These are phyloP conservation scores for Coelinius sp. DNA, from an alignment of 2,888 invertebrate species.

Conservation along the genomic window DNA sequence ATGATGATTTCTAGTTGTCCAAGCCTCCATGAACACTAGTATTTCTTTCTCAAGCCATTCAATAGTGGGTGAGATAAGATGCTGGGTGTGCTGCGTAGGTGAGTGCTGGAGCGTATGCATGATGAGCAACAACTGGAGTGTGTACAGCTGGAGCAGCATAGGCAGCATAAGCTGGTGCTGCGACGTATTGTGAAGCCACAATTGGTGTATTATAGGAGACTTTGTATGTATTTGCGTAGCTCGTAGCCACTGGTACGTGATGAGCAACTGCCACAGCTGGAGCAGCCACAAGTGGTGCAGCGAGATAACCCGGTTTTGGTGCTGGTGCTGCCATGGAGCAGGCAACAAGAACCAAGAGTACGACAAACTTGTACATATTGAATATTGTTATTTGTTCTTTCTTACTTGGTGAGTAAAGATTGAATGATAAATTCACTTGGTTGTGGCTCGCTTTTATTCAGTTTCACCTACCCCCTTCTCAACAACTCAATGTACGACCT, in stretches of 20 bases:
- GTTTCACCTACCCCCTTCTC: slow-evolving; percentile 50
- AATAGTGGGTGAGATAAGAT: slow-evolving; percentile 40
- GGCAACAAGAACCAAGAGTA: slow-evolving; percentile 60
- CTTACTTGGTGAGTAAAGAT: slow-evolving; percentile 46
- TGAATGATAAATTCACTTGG: slow-evolving; percentile 50
- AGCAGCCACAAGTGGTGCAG: slow-evolving; percentile 59
- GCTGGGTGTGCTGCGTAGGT: slow-evolving; percentile 46
- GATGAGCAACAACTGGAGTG: slow-evolving; percentile 55
- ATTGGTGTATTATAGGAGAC: slow-evolving; percentile 64
- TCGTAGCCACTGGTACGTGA: slow-evolving; percentile 76
- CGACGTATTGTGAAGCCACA: slow-evolving; percentile 41
- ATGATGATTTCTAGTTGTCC: neutral
- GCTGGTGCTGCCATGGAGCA: slow-evolving; percentile 70
- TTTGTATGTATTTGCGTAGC: slow-evolving; percentile 78
- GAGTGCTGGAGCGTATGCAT: slow-evolving; percentile 53
- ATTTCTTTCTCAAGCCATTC: neutral
- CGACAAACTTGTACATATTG: slow-evolving; percentile 61
- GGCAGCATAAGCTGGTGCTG: slow-evolving; percentile 59
- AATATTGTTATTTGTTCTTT: slow-evolving; percentile 25
- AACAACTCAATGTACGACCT: slow-evolving; percentile 2
- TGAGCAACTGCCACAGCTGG: slow-evolving; percentile 58
- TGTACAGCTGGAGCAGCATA: slow-evolving; percentile 46
- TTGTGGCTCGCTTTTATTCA: slow-evolving; percentile 56
- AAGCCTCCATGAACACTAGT: neutral
- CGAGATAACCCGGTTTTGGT: slow-evolving; percentile 56